Evolutionary conservation across 1,140 invertebrate species (phyloP), one percentile per base, ranked within the genome.

Genomic region (Dendroctonus valens): DNA sequence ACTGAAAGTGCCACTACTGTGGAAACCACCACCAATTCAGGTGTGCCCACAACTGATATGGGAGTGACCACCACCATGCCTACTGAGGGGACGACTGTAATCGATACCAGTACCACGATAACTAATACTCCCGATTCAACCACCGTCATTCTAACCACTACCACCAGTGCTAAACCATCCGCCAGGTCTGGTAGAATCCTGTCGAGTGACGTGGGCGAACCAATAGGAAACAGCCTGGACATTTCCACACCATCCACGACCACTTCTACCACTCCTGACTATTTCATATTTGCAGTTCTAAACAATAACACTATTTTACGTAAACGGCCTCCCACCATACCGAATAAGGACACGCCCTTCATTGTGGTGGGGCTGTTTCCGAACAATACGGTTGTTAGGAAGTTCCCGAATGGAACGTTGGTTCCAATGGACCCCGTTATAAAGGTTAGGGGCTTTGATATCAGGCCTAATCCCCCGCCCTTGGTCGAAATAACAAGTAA

Each of bases 231-330:
- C 63, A 70, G 69, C 44, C 68, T 74, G 8, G 70, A 71, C 11
- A 37, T 59, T 38, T 67, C 67, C 14, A 72, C 72, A 5, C 67
- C 58, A 15, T 48, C 67, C 26, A 69, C 61, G 15, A 64, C 81
- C 83, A 73, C 83, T 84, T 67, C 69, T 37, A 65, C 68, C 26
- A 69, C 68, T 8, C 72, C 72, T 74, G 87, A 89, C 79, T 89
- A 87, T 76, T 81, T 84, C 53, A 83, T 89, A 66, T 89, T 88
- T 73, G 88, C 86, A 71, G 86, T 89, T 70, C 83, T 88, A 70
- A 85, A 86, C 38, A 89, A 89, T 76, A 89, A 89, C 76, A 89
- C 88, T 50, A 87, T 89, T 72, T 85, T 89, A 72, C 83, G 87
- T 75, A 89, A 89, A 80, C 82, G 85, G 65, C 86, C 87, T 65